phyloP scores from a whole-genome alignment of 2,113 vertebrate genomes.

The Sinocyclocheilus anophthalmus region DNA sequence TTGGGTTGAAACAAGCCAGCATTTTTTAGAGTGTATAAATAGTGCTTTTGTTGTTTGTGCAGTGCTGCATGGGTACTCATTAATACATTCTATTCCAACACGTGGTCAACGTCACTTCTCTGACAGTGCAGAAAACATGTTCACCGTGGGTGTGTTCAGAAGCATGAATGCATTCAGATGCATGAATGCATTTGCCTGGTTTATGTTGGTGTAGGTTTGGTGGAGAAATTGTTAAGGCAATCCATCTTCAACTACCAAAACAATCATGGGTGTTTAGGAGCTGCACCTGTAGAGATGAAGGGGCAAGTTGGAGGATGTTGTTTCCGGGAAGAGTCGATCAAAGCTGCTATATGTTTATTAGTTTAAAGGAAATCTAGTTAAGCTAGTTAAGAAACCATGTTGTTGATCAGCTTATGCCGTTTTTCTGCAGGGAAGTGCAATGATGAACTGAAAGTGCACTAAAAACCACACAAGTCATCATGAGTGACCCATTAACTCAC shows the following conservation, averaged over 20 bases:
- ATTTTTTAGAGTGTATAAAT: too few relatives aligned
- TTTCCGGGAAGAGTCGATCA: background rate
- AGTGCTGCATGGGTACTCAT: slow-evolving; percentile 16
- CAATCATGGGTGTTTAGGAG: slow-evolving; percentile 2
- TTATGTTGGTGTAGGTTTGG: background rate
- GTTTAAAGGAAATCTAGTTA: background rate
- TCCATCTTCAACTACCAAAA: background rate
- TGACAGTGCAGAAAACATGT: slow-evolving; percentile 40
- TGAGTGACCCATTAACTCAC: background rate
- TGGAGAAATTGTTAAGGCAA: background rate
- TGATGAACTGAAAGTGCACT: background rate
- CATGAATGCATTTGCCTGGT: background rate
- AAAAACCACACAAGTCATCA: background rate
- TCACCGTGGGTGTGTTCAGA: slow-evolving; percentile 15
- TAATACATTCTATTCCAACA: slow-evolving; percentile 21
- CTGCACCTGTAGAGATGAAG: background rate
- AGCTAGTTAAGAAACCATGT: background rate
- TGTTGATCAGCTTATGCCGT: background rate
- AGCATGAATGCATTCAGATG: background rate
- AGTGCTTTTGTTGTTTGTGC: too few relatives aligned
- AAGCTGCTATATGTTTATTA: background rate
- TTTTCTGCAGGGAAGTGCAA: too few relatives aligned
- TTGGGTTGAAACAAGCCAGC: too few relatives aligned
- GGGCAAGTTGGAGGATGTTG: background rate
- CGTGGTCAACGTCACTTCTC: slow-evolving; percentile 31